Evolutionary conservation across 1,140 invertebrate species (phyloP), one percentile per base, ranked within the genome.

Genomic region (Drosophila novamexicana): DNA sequence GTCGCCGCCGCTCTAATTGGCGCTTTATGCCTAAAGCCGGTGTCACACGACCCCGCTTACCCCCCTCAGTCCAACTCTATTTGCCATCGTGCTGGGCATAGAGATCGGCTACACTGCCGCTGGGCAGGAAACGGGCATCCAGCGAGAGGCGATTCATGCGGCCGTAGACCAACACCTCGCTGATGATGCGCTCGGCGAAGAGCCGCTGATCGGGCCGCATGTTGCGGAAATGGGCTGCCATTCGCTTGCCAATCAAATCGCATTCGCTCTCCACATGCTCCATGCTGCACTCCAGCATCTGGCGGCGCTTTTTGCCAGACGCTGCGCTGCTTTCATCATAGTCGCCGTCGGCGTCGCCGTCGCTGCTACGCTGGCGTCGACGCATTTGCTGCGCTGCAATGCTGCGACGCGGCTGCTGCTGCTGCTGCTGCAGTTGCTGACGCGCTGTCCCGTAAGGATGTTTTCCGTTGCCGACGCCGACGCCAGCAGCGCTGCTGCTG

Each of bases 181-280:
- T 78, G 44, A 88, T 88, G 47, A 88, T 89, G 56, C 83, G 62
- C 34, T 86, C 83, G 12, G 83, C 83, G 10, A 56, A 88, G 18
- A 88, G 84, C 0, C 85, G 66, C 50, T 88, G 84, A 59, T 88
- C 80, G 22, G 69, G n/a, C 10, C 68, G 69, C 80, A 88, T 88
- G 22, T 89, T 80, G 34, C 84, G 84, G 47, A 88, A 88, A 63
- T 88, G 84, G 40, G 73, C 67, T 1, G 84, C 84, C 80, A 88
- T 84, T 3, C 84, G 80, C 42, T 54, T 84, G 10, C 80, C 84
- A 54, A 89, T 81, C 12, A 84, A 47, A n/a, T 75, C 77, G 40
- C 84, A 81, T 45, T 88, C 85, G 58, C 8, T 79, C 34, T 89
- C 83, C 5, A 52, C 52, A n/a, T 76, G 39, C 42, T 79, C 59